These are phyloP conservation scores for Rhabditoides inermis DNA, from an alignment of 2,888 invertebrate genomes.

Conservation along the genomic window DNA sequence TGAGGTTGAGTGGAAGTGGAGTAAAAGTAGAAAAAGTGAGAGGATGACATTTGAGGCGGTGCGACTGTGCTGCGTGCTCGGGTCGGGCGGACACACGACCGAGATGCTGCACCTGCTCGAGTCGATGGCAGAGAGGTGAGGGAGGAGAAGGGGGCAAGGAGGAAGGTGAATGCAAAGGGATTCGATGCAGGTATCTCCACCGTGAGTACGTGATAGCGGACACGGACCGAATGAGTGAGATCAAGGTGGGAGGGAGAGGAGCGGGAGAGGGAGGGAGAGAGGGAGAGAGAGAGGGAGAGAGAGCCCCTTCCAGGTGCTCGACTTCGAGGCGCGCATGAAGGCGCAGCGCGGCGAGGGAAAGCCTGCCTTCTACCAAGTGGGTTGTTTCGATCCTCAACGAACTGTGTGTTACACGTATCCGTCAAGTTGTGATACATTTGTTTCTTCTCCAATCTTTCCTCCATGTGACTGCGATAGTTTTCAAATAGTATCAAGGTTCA, in stretches of 20 bases:
- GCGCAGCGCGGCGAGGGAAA: too few species aligned
- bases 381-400: too few species aligned
- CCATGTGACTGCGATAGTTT: too few species aligned
- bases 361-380: too few species aligned
- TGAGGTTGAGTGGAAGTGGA: background rate
- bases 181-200: background rate
- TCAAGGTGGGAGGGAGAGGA: constrained; percentile 22
- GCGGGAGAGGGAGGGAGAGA: background rate
- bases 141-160: constrained; percentile 13
- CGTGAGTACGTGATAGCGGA: constrained; percentile 53
- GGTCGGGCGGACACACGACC: constrained; percentile 81
- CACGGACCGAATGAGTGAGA: constrained; percentile 38
- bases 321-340: too few species aligned
- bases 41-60: constrained; percentile 4
- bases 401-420: too few species aligned
- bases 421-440: too few species aligned
- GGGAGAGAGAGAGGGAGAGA: constrained; percentile 4
- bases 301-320: too few species aligned
- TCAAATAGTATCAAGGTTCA: too few species aligned
- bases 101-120: constrained; percentile 74
- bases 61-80: constrained; percentile 21
- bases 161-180: background rate
- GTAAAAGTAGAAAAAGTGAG: background rate
- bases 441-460: too few species aligned
- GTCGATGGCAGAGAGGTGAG: constrained; percentile 55